Percentiles rank a stretch among this genome's conserved stretches.
Conservation (phyloP, 2,888 invertebrate species). For the Philereme vetulata region DNA sequence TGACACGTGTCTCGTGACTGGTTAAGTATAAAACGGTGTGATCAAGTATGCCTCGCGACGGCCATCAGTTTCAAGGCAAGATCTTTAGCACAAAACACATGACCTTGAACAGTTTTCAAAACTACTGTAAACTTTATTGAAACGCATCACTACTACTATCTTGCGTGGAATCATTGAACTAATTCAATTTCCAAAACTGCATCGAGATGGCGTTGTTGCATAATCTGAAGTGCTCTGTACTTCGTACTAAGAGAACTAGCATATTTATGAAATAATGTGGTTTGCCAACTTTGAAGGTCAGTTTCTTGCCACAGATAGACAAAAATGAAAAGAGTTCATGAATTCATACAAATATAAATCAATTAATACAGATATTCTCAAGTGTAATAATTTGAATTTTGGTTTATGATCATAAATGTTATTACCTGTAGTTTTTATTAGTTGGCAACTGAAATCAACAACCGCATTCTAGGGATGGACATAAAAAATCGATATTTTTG, state of each 20-base stretch:
- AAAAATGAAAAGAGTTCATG: neutral
- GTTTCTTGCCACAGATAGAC: neutral
- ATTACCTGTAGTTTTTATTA: neutral
- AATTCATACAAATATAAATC: too few species aligned
- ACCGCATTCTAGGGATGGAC: neutral
- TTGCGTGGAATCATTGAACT: slow-evolving; percentile 5
- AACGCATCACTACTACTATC: slow-evolving; percentile 8
- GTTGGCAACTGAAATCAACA: slow-evolving; percentile 1
- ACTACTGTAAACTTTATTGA: neutral
- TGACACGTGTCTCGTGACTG: too few species aligned
- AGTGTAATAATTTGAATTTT: neutral
- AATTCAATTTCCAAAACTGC: slow-evolving; percentile 10
- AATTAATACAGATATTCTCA: too few species aligned
- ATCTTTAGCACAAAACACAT: neutral
- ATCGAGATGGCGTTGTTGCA: slow-evolving; percentile 20
- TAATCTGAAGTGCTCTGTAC: neutral
- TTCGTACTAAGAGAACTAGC: neutral
- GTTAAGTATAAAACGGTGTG: too few species aligned
- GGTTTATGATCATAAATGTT: neutral
- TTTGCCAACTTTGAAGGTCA: neutral
- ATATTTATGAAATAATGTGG: neutral
- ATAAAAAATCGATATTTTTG: too few species aligned
- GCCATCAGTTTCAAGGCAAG: too few species aligned
- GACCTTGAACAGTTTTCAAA: slow-evolving; percentile 11
- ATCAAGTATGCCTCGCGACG: too few species aligned